Evolutionary conservation across 2,113 vertebrate species (phyloP).

Genomic region (Varanus komodoensis): DNA sequence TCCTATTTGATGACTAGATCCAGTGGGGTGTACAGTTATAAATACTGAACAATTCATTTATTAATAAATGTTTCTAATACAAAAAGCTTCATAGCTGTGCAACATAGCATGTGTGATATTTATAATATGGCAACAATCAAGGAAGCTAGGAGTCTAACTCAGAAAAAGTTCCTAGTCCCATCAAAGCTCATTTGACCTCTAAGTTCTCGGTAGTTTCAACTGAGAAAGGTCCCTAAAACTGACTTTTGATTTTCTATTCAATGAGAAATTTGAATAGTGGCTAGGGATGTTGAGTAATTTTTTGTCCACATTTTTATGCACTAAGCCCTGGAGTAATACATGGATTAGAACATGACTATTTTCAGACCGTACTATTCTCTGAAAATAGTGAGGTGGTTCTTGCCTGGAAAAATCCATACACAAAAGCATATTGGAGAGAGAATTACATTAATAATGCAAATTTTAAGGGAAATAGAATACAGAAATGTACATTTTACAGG

Average conservation of each 20-base stretch:
- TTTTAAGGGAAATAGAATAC: background rate
- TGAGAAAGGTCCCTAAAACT: background rate
- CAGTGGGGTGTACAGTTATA: background rate
- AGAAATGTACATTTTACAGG: background rate
- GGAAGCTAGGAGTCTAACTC: background rate
- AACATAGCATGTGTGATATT: background rate
- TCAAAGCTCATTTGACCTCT: background rate
- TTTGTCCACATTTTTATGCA: background rate
- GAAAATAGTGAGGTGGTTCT: background rate
- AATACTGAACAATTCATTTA: background rate
- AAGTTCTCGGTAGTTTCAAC: background rate
- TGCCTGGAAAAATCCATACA: background rate
- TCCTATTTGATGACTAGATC: too few relatives aligned
- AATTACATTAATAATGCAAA: background rate
- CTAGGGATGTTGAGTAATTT: background rate
- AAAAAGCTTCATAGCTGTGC: background rate
- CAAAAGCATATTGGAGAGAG: background rate
- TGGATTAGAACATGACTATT: background rate
- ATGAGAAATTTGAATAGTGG: background rate
- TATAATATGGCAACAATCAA: background rate
- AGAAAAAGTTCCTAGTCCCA: background rate
- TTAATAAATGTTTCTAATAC: background rate
- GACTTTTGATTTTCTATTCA: background rate
- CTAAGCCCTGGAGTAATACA: background rate
- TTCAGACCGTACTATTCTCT: background rate